phyloP scores from a whole-genome alignment of 2,113 vertebrate genomes.

The Pelusios castaneus region DNA sequence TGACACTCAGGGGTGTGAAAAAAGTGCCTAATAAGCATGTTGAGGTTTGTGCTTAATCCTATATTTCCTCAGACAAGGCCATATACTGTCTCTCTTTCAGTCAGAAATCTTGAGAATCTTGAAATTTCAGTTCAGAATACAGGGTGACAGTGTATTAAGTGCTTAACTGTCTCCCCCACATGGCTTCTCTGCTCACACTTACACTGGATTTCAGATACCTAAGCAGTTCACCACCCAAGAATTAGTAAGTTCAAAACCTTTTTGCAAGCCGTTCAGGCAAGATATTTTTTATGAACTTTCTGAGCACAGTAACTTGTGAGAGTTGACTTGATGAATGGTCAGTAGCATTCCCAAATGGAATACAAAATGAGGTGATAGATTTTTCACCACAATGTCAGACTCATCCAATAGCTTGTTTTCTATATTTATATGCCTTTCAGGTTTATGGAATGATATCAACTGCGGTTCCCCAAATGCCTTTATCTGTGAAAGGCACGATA shows the following conservation, averaged over 20 bases:
- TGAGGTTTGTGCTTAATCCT: background rate
- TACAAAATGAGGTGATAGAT: background rate
- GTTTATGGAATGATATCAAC: conserved; percentile 93
- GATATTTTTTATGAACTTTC: background rate
- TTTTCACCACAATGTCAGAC: background rate
- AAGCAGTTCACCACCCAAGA: background rate
- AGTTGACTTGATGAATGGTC: background rate
- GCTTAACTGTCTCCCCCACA: background rate
- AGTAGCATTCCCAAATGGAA: background rate
- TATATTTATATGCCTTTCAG: conserved; percentile 61
- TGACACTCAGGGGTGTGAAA: too few relatives aligned
- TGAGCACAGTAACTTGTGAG: background rate
- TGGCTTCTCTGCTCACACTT: background rate
- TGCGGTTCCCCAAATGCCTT: conserved; percentile 85
- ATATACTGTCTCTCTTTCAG: background rate
- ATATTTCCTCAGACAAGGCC: background rate
- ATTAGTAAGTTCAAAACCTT: background rate
- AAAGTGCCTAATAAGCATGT: background rate
- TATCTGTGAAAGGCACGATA: conserved; percentile 86
- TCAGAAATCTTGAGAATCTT: background rate
- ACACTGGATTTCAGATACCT: background rate
- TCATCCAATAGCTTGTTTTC: background rate
- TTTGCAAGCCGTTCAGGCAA: background rate
- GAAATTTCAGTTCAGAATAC: background rate
- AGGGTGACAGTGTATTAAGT: rapidly evolving